Evolutionary conservation across 1,140 invertebrate species (phyloP).

Genomic region (Thrips palmi): DNA sequence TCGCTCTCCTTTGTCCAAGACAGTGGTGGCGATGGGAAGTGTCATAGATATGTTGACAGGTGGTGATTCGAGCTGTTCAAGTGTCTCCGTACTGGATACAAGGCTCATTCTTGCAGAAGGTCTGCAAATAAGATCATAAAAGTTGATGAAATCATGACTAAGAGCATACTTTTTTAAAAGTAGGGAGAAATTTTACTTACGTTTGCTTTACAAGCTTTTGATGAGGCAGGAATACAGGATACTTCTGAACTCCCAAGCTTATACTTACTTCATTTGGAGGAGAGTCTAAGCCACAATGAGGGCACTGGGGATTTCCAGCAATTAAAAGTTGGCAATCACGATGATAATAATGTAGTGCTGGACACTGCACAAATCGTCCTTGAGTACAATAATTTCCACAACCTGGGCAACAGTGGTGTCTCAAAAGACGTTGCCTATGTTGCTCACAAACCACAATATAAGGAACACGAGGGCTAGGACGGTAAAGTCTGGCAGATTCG

Average conservation of each 20-base stretch:
- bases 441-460: slow-evolving; percentile 68
- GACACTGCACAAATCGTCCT: slow-evolving; percentile 54
- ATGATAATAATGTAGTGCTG: slow-evolving; percentile 49
- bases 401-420: slow-evolving; percentile 76
- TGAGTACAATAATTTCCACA: slow-evolving; percentile 86
- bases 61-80: neutral
- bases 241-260: slow-evolving; percentile 32
- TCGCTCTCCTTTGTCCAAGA: slow-evolving; percentile 18
- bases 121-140: slow-evolving; percentile 21
- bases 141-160: slow-evolving; percentile 21
- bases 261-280: slow-evolving; percentile 34
- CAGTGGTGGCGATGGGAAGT: slow-evolving; percentile 19
- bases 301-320: slow-evolving; percentile 39
- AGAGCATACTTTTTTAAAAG: slow-evolving; percentile 15
- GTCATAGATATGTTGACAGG: slow-evolving; percentile 14
- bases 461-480: slow-evolving; percentile 61
- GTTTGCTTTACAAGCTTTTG: slow-evolving; percentile 26
- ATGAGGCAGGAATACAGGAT: slow-evolving; percentile 35
- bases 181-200: slow-evolving; percentile 17
- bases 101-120: slow-evolving; percentile 23
- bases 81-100: slow-evolving; percentile 10
- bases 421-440: slow-evolving; percentile 52
- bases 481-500: slow-evolving; percentile 31
- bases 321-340: slow-evolving; percentile 42
- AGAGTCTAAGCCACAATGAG: slow-evolving; percentile 53